Evolutionary conservation across 2,113 vertebrate genomes (phyloP).

Genomic region (Rhinichthys klamathensis): DNA sequence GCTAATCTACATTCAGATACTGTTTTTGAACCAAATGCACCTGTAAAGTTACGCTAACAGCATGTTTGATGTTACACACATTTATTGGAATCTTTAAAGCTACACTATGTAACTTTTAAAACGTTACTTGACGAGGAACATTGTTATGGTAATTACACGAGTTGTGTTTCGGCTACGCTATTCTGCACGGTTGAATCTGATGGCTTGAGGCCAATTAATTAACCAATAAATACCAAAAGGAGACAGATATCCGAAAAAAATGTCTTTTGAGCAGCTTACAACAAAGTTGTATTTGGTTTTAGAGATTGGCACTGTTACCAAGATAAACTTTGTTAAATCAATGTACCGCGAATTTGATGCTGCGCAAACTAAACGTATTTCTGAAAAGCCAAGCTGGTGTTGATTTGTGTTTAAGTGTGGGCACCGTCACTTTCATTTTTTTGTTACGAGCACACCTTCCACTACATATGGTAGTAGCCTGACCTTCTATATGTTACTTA

Average conservation of each 20-base stretch:
- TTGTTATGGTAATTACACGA: background rate
- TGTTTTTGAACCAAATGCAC: background rate
- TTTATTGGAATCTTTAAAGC: constrained; percentile 15
- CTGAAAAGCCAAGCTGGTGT: background rate
- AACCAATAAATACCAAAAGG: background rate
- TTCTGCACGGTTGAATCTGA: background rate
- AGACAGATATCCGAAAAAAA: background rate
- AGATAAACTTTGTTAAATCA: background rate
- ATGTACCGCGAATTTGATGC: background rate
- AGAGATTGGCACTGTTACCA: background rate
- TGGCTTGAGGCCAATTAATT: background rate
- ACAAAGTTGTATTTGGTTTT: background rate
- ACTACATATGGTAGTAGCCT: background rate
- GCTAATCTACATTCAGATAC: constrained; percentile 15
- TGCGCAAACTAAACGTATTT: background rate
- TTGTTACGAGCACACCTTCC: too few species aligned
- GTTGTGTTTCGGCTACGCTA: background rate
- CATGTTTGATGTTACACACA: constrained; percentile 15
- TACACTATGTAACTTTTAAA: constrained; percentile 4
- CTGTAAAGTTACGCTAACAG: background rate
- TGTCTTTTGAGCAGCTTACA: background rate
- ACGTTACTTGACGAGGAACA: background rate
- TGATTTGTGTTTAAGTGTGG: background rate
- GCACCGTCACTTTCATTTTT: background rate
- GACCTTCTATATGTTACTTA: background rate